These are phyloP conservation scores for Polydesmus complanatus DNA, from an alignment of 2,888 invertebrate species.

Conservation along the genomic window DNA sequence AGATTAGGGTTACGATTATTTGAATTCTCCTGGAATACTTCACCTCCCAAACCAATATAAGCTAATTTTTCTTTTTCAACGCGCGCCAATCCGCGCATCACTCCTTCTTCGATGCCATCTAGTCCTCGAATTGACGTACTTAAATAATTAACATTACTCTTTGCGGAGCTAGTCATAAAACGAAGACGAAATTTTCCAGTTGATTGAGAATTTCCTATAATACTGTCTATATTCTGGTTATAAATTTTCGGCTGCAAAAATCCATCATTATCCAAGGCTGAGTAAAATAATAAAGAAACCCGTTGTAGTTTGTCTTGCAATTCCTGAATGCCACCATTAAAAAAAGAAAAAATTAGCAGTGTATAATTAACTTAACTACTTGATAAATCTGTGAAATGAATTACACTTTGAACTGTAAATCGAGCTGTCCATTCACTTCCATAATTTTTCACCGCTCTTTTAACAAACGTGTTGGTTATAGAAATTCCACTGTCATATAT, in stretches of 20 bases:
- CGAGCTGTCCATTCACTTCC: constrained; percentile 91
- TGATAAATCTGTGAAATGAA: constrained; percentile 28
- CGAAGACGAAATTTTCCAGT: constrained; percentile 58
- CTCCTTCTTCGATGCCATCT: constrained; percentile 57
- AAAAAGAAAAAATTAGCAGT: not conserved
- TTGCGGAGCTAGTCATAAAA: constrained; percentile 21
- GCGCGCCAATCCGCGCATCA: constrained; percentile 46
- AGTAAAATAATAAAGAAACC: constrained; percentile 52
- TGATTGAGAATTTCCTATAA: constrained; percentile 61
- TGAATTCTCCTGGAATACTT: constrained; percentile 23
- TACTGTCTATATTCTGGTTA: constrained; percentile 35
- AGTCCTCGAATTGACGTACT: constrained; percentile 56
- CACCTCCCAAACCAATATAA: constrained; percentile 23
- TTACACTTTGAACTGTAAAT: constrained; percentile 48
- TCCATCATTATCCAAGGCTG: constrained; percentile 50
- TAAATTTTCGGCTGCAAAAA: constrained; percentile 24
- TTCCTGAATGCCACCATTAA: no score
- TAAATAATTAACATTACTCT: constrained; percentile 54
- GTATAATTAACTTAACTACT: constrained; percentile 28
- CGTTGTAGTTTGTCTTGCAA: constrained; percentile 41
- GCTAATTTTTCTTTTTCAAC: not conserved
- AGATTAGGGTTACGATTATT: constrained; percentile 46
- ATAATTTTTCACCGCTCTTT: constrained; percentile 58
- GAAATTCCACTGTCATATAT: constrained; percentile 65
- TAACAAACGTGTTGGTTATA: constrained; percentile 75